phyloP scores from a whole-genome alignment of 2,113 vertebrate genomes.

The Corythornis madagascariensis region DNA sequence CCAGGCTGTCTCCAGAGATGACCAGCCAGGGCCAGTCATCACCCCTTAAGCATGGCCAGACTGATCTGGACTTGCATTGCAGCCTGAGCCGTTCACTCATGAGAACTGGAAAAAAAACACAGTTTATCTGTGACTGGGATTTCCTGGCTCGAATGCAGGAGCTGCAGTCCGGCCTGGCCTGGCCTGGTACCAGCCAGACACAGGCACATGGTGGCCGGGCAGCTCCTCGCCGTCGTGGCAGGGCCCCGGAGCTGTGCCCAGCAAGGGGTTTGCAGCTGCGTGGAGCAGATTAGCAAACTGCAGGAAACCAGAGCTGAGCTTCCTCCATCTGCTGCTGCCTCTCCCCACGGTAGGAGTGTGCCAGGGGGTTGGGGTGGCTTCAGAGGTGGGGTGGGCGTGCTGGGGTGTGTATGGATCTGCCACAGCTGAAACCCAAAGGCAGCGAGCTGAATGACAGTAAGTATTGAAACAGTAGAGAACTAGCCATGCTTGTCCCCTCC shows the following conservation, averaged over 20 bases:
- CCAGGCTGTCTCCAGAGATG: not conserved
- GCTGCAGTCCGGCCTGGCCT: not conserved
- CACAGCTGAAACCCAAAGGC: fast-evolving
- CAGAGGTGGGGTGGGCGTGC: not conserved
- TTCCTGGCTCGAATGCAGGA: not conserved
- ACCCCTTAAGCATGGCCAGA: not conserved
- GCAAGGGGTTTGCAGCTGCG: not conserved
- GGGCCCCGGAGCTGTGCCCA: not conserved
- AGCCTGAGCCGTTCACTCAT: fast-evolving
- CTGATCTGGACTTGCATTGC: not conserved
- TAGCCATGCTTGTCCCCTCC: fast-evolving
- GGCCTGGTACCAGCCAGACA: not conserved
- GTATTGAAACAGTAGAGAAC: not conserved
- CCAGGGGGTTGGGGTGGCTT: not conserved
- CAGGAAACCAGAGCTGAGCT: not conserved
- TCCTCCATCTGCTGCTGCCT: not conserved
- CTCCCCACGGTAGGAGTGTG: not conserved
- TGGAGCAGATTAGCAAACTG: not conserved
- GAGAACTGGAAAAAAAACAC: not conserved
- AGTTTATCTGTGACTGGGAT: not conserved
- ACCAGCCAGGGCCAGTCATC: not conserved
- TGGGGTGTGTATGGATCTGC: fast-evolving
- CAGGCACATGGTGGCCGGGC: not conserved
- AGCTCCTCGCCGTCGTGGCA: not conserved
- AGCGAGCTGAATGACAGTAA: not conserved